phyloP scores from a whole-genome alignment of 2,113 vertebrate genomes.

The Bothrops jararaca region DNA sequence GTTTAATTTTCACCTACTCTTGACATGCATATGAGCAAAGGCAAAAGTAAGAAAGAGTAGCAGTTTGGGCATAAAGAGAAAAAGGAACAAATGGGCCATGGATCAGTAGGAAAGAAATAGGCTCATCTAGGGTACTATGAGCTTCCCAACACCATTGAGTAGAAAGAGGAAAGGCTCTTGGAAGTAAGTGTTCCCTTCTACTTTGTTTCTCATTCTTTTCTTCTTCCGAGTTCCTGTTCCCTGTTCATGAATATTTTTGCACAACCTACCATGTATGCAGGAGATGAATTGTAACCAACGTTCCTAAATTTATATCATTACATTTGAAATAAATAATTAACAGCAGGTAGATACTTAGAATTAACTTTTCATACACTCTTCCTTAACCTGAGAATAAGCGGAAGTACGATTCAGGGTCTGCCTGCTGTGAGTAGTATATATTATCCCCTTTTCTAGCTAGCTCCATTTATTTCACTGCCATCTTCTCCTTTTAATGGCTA shows the following conservation, averaged over 20 bases:
- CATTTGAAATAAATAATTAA: neutral
- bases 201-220: neutral
- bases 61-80: neutral
- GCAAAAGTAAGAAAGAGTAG: neutral
- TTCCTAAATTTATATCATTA: neutral
- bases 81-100: neutral
- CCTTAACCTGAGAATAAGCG: neutral
- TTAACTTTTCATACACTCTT: neutral
- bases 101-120: neutral
- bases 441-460: neutral
- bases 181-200: neutral
- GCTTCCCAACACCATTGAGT: neutral
- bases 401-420: neutral
- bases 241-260: neutral
- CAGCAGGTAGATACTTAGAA: neutral
- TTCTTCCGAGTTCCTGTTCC: neutral
- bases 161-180: neutral
- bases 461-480: neutral
- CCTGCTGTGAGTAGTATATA: neutral
- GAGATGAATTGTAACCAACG: neutral
- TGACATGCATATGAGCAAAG: neutral
- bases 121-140: neutral
- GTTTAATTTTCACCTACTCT: neutral
- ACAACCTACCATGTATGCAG: neutral
- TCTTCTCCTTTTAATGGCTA: neutral